These are phyloP conservation scores for Agrochola circellaris DNA, from an alignment of 2,888 invertebrate species.

Conservation along the genomic window DNA sequence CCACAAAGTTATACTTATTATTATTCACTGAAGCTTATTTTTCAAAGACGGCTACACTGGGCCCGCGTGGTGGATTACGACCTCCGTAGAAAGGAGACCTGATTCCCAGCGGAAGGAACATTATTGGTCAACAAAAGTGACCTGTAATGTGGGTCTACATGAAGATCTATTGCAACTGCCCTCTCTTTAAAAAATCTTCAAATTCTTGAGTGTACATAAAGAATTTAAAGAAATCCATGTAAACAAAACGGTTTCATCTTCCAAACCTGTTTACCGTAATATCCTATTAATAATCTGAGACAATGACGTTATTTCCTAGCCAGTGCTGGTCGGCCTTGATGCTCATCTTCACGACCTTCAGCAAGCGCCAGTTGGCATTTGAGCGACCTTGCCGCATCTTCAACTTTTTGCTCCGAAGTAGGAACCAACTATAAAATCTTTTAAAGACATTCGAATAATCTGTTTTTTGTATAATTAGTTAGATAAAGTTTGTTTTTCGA, in stretches of 20 bases:
- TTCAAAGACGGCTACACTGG: not conserved
- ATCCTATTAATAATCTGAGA: constrained; percentile 59
- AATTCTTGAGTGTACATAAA: not conserved
- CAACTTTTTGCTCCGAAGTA: constrained; percentile 46
- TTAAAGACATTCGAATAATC: constrained; percentile 39
- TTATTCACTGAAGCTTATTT: not conserved
- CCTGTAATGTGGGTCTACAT: not conserved
- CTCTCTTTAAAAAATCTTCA: not conserved
- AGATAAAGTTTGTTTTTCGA: constrained; percentile 23
- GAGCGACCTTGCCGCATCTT: constrained; percentile 93
- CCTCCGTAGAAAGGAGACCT: no score
- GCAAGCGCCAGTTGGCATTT: constrained; percentile 95
- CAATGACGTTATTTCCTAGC: constrained; percentile 75
- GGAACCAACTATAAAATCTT: not conserved
- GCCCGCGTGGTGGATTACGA: not conserved
- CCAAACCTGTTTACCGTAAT: constrained; percentile 58
- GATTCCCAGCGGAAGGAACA: not conserved
- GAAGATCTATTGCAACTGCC: not conserved
- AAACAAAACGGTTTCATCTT: constrained; percentile 47
- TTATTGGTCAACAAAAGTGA: not conserved
- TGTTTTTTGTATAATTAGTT: constrained; percentile 28
- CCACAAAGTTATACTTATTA: not conserved
- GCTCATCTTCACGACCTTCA: constrained; percentile 96
- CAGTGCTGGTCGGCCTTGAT: constrained; percentile 95
- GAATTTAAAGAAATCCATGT: constrained; percentile 10